phyloP scores from a whole-genome alignment of 2,888 invertebrate genomes.

The Hymenopus coronatus region DNA sequence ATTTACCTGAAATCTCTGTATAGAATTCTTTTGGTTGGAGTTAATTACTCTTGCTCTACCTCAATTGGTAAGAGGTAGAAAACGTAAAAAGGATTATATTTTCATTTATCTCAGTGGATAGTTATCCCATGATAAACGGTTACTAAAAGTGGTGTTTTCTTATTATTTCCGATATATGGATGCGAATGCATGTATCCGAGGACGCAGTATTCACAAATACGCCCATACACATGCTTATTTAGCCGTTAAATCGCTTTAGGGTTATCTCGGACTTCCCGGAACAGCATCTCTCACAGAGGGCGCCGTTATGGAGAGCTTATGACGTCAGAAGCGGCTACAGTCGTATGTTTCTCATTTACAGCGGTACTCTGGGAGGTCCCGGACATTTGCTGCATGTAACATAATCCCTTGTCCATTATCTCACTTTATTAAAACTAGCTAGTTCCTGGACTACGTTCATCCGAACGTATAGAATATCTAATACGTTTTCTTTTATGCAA shows the following conservation, averaged over 20 bases:
- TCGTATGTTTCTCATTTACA: slow-evolving; percentile 2
- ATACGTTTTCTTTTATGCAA: too few relatives aligned
- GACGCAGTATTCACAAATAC: neutral
- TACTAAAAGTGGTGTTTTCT: too few relatives aligned
- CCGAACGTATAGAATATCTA: too few relatives aligned
- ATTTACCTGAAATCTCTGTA: too few relatives aligned
- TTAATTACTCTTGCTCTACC: too few relatives aligned
- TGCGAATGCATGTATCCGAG: too few relatives aligned
- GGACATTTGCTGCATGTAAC: neutral
- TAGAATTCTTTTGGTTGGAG: too few relatives aligned
- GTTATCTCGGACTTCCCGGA: neutral
- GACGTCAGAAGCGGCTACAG: neutral
- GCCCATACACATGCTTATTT: neutral
- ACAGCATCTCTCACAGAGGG: neutral
- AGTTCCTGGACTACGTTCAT: neutral
- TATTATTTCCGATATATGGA: too few relatives aligned
- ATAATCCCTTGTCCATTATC: neutral
- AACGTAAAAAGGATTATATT: too few relatives aligned
- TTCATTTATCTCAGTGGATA: too few relatives aligned
- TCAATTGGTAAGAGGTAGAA: too few relatives aligned
- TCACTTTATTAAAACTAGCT: neutral
- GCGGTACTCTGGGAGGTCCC: neutral
- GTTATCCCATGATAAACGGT: too few relatives aligned
- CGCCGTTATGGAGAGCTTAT: neutral
- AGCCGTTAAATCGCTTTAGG: neutral